Percentiles rank a stretch among this genome's conserved stretches.
These are phyloP conservation scores for Eospalax fontanierii DNA, from an alignment of 2,797 vertebrate species.

Conservation along the genomic window DNA sequence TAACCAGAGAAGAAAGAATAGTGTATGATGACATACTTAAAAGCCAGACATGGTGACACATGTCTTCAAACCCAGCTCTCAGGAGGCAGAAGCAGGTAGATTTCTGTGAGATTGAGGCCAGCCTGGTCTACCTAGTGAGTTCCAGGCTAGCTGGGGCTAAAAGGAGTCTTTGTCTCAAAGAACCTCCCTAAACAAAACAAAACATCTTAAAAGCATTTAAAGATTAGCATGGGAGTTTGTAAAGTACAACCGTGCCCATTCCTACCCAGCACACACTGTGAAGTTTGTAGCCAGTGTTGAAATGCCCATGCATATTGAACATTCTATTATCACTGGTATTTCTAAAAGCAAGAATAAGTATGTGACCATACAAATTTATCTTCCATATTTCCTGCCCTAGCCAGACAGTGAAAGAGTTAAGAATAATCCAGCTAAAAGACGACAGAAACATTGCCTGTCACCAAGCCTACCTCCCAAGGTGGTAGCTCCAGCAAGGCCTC, in stretches of 20 bases:
- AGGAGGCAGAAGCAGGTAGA: too few relatives aligned
- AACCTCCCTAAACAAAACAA: not conserved
- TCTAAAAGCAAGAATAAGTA: not conserved
- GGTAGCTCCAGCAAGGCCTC: conserved; percentile 97
- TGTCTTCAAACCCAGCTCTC: too few relatives aligned
- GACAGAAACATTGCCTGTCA: not conserved
- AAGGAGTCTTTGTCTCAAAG: not conserved
- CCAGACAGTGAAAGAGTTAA: not conserved
- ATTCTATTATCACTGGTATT: not conserved
- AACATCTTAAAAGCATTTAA: not conserved
- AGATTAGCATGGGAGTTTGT: not conserved
- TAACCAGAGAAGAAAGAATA: not conserved
- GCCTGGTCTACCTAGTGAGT: too few relatives aligned
- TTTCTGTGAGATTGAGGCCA: too few relatives aligned
- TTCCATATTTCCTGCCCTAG: not conserved
- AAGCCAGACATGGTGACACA: too few relatives aligned
- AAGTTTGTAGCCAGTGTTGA: not conserved
- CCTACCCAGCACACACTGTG: not conserved
- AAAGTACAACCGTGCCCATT: not conserved
- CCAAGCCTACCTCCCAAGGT: conserved; percentile 94
- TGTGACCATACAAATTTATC: not conserved
- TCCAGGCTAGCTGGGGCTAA: not conserved
- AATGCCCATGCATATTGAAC: not conserved
- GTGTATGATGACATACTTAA: not conserved
- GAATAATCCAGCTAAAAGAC: not conserved